Evolutionary conservation across 2,113 vertebrate genomes (phyloP).

Genomic region (Sigmodon hispidus): DNA sequence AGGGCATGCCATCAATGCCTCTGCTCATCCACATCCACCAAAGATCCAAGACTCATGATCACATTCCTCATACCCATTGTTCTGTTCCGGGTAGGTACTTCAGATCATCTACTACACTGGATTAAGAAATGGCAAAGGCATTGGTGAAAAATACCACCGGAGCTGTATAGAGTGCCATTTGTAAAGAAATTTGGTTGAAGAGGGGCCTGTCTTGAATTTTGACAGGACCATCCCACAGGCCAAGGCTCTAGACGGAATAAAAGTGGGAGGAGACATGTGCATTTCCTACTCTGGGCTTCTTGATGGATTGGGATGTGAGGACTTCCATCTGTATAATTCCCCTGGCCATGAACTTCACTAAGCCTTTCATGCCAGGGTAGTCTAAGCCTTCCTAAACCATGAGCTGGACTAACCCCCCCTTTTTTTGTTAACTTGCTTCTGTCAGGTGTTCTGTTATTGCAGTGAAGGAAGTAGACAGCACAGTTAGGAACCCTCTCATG

Average conservation of each 20-base stretch:
- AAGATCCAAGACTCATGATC: fast-evolving
- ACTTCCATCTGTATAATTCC: background rate
- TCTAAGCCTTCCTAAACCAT: background rate
- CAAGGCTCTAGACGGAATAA: background rate
- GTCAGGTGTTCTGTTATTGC: background rate
- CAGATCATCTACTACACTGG: background rate
- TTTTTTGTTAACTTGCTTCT: background rate
- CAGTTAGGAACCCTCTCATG: background rate
- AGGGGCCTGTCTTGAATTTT: background rate
- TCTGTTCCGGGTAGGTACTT: background rate
- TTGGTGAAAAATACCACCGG: background rate
- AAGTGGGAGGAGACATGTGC: background rate
- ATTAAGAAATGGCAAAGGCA: background rate
- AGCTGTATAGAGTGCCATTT: background rate
- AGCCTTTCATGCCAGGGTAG: background rate
- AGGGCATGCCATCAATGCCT: fast-evolving
- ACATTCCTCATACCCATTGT: background rate
- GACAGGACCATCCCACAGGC: too few species aligned
- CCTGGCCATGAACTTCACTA: background rate
- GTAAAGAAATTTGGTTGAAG: background rate
- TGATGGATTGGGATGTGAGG: background rate
- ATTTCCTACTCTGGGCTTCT: background rate
- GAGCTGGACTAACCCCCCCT: background rate
- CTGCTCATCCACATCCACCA: background rate
- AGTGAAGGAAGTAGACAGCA: background rate